Base-by-base conservation (phyloP, 1,140 invertebrate species). In the Teleogryllus occipitalis region DNA sequence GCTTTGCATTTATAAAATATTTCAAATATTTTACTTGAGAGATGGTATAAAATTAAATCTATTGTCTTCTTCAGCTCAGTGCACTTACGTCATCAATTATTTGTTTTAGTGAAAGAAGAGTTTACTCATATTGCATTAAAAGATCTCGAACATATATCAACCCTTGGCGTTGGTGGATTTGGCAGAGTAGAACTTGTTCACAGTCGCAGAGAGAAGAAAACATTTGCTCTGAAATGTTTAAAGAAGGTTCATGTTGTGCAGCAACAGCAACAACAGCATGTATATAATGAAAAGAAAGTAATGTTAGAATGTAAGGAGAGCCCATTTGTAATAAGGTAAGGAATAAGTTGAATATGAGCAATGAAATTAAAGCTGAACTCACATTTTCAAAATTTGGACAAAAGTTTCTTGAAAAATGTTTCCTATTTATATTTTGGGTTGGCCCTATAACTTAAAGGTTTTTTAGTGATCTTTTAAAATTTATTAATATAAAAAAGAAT, bases 161-260 rank as follows among this genome's bases (percentile, higher is more conserved):
- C 96, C 0, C 88, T 99, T 80, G 97, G 97, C 15, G 92, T 97
- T 1, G 97, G 97, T 8, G 97, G 96, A 14, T 98, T 98, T 83
- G 97, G 97, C 0, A 89, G 96, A 8, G 97, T 98, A 0, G 95
- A 97, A 83, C 87, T 98, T 65, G 95, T 96, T 1, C 89, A 82
- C 84, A 84, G 86, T 82, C 87, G 90, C 83, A 88, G 85, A 47
- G 89, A 91, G 75, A 91, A 88, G 76, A 91, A 89, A 75, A 92
- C 92, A 0, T 97, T 95, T 85, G 97, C 97, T 0, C 87, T 98
- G 75, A 98, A 98, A 87, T 95, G 93, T 82, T 88, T 98, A 73
- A 97, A 97, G 85, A 98, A 98, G 86, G 90, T 93, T 74, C 95
- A 97, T 82, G 96, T 98, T 86, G 93, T 97, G 8, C 94, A 96